phyloP scores from a whole-genome alignment of 2,888 invertebrate genomes.

The Lasius platythorax region DNA sequence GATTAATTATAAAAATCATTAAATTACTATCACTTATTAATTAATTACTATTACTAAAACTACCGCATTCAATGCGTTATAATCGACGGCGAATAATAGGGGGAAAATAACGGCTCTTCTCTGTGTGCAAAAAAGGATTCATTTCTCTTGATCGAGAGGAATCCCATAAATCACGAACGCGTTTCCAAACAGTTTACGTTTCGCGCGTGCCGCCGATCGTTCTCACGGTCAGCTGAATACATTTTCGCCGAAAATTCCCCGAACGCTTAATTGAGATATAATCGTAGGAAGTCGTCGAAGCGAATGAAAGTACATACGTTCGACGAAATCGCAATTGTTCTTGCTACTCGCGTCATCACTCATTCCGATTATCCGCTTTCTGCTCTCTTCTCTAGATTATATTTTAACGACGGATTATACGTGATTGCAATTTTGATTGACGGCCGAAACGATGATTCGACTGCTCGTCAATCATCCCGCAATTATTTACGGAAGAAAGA shows the following conservation, averaged over 20 bases:
- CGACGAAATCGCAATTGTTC: neutral
- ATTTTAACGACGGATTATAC: slow-evolving; percentile 8
- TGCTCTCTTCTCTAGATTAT: neutral
- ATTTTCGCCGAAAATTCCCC: slow-evolving; percentile 11
- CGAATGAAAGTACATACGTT: neutral
- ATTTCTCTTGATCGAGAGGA: neutral
- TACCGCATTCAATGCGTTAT: too few relatives aligned
- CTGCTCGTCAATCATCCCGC: neutral
- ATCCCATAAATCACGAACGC: neutral
- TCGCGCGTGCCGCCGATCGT: neutral
- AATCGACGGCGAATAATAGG: neutral
- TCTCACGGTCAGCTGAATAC: slow-evolving; percentile 17
- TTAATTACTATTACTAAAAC: too few relatives aligned
- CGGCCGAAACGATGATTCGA: neutral
- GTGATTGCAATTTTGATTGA: slow-evolving; percentile 29
- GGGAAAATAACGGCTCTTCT: neutral
- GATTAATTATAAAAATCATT: too few relatives aligned
- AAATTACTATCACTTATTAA: too few relatives aligned
- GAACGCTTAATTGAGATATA: neutral
- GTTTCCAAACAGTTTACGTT: slow-evolving; percentile 17
- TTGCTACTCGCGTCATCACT: slow-evolving; percentile 7
- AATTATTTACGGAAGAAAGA: neutral
- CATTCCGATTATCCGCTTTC: neutral
- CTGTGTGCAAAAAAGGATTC: too few relatives aligned
- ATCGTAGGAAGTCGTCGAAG: neutral